Base-by-base conservation (phyloP, 2,888 invertebrate species). In the Pollenia angustigena region DNA sequence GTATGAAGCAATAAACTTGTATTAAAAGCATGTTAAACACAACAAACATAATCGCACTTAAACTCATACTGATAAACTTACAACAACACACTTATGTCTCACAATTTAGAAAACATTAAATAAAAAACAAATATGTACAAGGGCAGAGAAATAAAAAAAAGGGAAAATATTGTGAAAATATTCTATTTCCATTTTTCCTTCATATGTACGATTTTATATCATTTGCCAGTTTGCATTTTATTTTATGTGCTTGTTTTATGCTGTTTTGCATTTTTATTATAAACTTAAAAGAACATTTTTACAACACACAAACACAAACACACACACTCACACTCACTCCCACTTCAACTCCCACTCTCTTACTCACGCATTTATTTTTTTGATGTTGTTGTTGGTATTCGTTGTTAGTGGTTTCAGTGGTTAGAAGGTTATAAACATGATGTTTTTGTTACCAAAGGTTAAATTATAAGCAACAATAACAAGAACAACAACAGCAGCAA, bases 221-320 rank as follows among this genome's bases (percentile, higher is more conserved):
- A 78, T 85, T 85, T 81, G 74, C 68, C 52, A 81, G 76, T 81
- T 85, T 81, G 85, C 78, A 78, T 85, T 85, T 81, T 58, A 85
- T 81, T 85, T 81, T 74, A 85, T 81, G 50, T 78, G 62, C 83
- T 83, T 85, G 81, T 78, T 85, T 81, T 81, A 81, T 81, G 81
- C 78, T 85, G 78, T 68, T 85, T 85, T 85, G 85, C 85, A 85
- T 85, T 85, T 85, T 85, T 85, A 85, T 85, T 78, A 85, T 85
- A 85, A 85, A 85, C 78, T 85, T 85, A 78, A 85, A 81, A 85
- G 81, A 85, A 74, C 71, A 85, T 81, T 85, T 83, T 62, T 74
- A 50, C 46, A 54, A 58, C 78, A 71, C 11, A 71, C 64, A 81
- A 23, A 60, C 7, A 60, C 52, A 60, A 12, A 52, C 40, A 56